Percentiles rank a stretch among this genome's conserved stretches.
Evolutionary conservation across 2,888 invertebrate genomes (phyloP).

Genomic region (Orthosia gothica): DNA sequence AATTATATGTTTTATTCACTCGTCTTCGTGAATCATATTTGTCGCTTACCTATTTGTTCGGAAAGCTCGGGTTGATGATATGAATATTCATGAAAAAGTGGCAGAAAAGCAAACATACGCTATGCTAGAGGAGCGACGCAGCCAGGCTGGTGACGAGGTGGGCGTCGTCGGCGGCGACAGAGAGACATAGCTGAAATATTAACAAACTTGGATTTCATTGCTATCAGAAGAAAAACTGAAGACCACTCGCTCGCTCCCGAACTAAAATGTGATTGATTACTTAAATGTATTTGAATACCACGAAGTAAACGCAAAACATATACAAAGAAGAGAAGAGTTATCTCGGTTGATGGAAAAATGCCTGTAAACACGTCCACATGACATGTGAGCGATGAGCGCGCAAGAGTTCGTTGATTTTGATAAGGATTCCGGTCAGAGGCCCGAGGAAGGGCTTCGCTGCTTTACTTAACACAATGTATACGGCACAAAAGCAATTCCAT

Average conservation of each 20-base stretch:
- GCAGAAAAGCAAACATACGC: slow-evolving; percentile 76
- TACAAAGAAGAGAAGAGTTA: slow-evolving; percentile 66
- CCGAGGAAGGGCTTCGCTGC: slow-evolving; percentile 54
- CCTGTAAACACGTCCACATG: slow-evolving; percentile 70
- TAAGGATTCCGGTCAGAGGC: slow-evolving; percentile 72
- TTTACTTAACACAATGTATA: slow-evolving; percentile 43
- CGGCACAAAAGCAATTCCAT: slow-evolving; percentile 35
- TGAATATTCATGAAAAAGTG: slow-evolving; percentile 79
- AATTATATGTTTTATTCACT: slow-evolving; percentile 71
- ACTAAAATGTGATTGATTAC: slow-evolving; percentile 41
- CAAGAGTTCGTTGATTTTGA: slow-evolving; percentile 69
- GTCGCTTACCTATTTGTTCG: slow-evolving; percentile 70
- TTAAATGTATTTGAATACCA: slow-evolving; percentile 53
- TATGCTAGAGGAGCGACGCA: slow-evolving; percentile 77
- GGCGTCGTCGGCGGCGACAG: slow-evolving; percentile 77
- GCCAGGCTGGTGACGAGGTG: slow-evolving; percentile 77
- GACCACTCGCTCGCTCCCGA: slow-evolving; percentile 70
- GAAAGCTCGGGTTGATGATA: slow-evolving; percentile 72
- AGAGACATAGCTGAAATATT: slow-evolving; percentile 79
- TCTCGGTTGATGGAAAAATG: slow-evolving; percentile 72
- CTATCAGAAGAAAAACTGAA: slow-evolving; percentile 45
- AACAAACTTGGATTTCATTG: slow-evolving; percentile 74
- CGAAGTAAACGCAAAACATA: slow-evolving; percentile 51
- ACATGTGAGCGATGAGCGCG: slow-evolving; percentile 75
- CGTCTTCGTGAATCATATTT: slow-evolving; percentile 69